phyloP scores from a whole-genome alignment of 2,113 vertebrate species.

The Tor tambroides region DNA sequence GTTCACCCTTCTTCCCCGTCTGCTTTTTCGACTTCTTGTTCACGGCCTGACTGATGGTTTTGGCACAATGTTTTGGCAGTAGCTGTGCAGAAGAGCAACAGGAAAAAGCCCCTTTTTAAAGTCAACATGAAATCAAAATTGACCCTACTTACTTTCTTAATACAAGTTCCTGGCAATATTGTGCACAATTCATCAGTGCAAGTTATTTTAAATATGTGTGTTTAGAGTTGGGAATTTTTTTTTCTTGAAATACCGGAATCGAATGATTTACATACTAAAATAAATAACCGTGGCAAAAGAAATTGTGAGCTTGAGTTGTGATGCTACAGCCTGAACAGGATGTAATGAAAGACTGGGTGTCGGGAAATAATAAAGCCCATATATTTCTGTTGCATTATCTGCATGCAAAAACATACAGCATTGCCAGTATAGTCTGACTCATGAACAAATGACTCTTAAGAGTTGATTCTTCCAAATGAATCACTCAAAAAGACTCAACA shows the following conservation, averaged over 20 bases:
- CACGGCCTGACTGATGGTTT: constrained; percentile 99
- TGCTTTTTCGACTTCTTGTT: constrained; percentile 99
- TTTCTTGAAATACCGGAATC: not conserved
- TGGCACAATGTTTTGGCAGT: constrained; percentile 98
- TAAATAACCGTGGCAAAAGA: not conserved
- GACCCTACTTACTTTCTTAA: not conserved
- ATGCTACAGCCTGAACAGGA: not conserved
- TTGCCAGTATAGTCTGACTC: not conserved
- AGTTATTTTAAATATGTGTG: not conserved
- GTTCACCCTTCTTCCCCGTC: constrained; percentile 98
- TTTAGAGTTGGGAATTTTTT: not conserved
- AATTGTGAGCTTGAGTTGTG: not conserved
- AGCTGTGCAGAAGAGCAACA: constrained; percentile 75
- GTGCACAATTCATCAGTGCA: not conserved
- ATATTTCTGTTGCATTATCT: not conserved
- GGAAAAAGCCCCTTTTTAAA: constrained; percentile 61
- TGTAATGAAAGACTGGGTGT: not conserved
- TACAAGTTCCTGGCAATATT: not conserved
- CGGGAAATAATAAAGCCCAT: not conserved
- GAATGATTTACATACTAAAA: not conserved
- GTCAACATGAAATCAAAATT: constrained; percentile 49
- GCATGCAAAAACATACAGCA: not conserved
- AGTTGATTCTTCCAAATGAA: not conserved
- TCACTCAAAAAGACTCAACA: not conserved
- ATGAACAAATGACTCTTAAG: not conserved